phyloP scores from a whole-genome alignment of 2,888 invertebrate species.

The Schizaphis graminum region DNA sequence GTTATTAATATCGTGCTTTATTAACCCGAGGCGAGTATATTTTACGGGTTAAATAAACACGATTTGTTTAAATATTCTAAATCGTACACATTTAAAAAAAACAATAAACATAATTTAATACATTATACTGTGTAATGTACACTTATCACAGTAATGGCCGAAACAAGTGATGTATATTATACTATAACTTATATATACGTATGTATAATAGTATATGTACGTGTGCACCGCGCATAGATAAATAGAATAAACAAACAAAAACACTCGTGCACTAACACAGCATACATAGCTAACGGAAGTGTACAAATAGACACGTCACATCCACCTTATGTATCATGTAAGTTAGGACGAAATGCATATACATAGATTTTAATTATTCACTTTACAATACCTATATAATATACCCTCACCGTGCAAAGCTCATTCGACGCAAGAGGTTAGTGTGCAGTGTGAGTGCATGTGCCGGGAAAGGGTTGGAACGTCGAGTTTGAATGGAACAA shows the following conservation, averaged over 20 bases:
- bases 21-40: neutral
- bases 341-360: neutral
- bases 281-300: neutral
- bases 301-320: slow-evolving; percentile 5
- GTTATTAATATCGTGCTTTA: neutral
- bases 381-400: neutral
- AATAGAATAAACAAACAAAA: neutral
- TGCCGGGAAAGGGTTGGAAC: neutral
- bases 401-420: neutral
- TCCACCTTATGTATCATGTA: neutral
- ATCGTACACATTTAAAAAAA: neutral
- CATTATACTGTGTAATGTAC: too few species aligned
- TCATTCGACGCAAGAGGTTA: neutral
- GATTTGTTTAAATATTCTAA: neutral
- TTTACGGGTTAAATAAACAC: neutral
- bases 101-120: neutral
- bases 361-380: slow-evolving; percentile 13
- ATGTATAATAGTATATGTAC: neutral
- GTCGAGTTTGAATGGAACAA: neutral
- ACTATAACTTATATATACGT: neutral
- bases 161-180: too few species aligned
- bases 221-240: neutral
- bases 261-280: neutral
- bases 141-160: too few species aligned
- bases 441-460: neutral